A percentile compares a stretch with the other conserved stretches of the same genome.
These are phyloP conservation scores for Andrena praecox DNA, from an alignment of 2,888 invertebrate species.

Conservation along the genomic window DNA sequence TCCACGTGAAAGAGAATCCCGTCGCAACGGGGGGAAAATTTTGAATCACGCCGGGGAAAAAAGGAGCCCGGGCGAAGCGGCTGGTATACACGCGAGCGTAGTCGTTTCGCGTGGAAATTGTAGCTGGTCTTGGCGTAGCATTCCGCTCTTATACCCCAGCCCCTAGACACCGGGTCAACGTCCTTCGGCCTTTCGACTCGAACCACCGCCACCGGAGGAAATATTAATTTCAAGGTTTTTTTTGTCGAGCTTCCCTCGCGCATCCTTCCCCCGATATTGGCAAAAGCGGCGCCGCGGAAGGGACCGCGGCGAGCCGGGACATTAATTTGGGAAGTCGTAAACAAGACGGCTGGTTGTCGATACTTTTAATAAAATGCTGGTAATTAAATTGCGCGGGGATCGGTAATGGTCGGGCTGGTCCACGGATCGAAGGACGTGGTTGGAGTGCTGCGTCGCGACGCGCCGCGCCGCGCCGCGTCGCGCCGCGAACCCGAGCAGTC, in stretches of 20 bases:
- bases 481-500: constrained; percentile 56
- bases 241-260: constrained; percentile 55
- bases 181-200: constrained; percentile 68
- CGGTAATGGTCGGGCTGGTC: constrained; percentile 66
- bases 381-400: constrained; percentile 81
- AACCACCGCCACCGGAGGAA: constrained; percentile 58
- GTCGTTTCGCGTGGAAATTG: constrained; percentile 26
- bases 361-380: constrained; percentile 84
- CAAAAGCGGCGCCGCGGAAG: constrained; percentile 59
- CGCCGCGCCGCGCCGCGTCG: constrained; percentile 45
- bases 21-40: constrained; percentile 29
- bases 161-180: constrained; percentile 61
- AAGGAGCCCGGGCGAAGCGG: constrained; percentile 1
- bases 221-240: constrained; percentile 74
- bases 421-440: constrained; percentile 45
- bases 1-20: constrained; percentile 4
- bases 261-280: constrained; percentile 58
- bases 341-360: constrained; percentile 82
- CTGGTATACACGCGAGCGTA: constrained; percentile 2
- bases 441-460: constrained; percentile 41
- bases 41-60: constrained; percentile 33
- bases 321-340: constrained; percentile 83
- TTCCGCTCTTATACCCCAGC: constrained; percentile 11
- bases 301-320: constrained; percentile 61
- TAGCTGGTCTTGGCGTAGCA: constrained; percentile 5